phyloP scores from a whole-genome alignment of 2,797 vertebrate species.

The Gallinago nigripennis region DNA sequence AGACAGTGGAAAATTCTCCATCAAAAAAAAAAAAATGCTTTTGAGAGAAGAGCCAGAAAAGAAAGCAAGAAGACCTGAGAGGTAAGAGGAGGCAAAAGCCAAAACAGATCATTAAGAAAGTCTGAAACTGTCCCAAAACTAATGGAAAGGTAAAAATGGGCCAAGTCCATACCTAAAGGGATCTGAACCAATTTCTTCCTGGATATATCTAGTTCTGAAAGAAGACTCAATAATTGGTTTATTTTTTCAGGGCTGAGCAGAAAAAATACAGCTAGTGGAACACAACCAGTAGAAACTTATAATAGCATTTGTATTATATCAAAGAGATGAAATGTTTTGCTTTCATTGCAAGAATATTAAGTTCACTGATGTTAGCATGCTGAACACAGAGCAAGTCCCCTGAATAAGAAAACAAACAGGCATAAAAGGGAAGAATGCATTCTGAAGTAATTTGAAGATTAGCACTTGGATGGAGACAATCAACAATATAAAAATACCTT shows the following conservation, averaged over 20 bases:
- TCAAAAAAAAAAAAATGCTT: not conserved
- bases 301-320: not conserved
- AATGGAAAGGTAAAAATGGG: not conserved
- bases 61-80: not conserved
- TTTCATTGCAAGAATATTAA: no score
- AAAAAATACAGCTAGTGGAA: not conserved
- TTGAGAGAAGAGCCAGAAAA: not conserved
- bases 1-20: not conserved
- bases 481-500: no score
- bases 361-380: no score
- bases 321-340: not conserved
- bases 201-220: not conserved
- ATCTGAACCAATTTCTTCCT: not conserved
- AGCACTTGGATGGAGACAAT: no score
- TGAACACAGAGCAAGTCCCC: no score
- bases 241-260: not conserved
- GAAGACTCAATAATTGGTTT: not conserved
- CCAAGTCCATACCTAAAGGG: not conserved
- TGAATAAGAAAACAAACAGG: no score
- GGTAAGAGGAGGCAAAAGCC: not conserved
- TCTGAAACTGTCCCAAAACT: not conserved
- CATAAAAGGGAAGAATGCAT: no score
- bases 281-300: not conserved
- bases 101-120: not conserved
- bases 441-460: no score